These are phyloP conservation scores for Bufo gargarizans DNA, from an alignment of 2,113 vertebrate genomes.

Conservation along the genomic window DNA sequence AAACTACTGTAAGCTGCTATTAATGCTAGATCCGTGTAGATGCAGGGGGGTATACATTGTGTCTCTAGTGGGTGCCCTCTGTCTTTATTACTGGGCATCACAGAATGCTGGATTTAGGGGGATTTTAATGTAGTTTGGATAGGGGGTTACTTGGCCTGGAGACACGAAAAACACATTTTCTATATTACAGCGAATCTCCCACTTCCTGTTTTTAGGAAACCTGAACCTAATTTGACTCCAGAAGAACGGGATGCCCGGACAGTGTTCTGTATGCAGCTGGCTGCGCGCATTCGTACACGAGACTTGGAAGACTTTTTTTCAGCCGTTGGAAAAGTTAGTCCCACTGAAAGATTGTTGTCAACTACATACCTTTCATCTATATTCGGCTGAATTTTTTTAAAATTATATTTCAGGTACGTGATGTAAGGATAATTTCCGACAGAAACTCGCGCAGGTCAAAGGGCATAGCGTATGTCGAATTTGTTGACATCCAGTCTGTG, in stretches of 20 bases:
- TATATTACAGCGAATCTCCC: not conserved
- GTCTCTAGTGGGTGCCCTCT: no score
- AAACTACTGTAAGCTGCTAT: no score
- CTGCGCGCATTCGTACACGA: conserved; percentile 65
- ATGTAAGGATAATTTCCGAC: conserved; percentile 72
- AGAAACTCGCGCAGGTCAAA: conserved; percentile 70
- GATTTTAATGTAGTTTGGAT: no score
- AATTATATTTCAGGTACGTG: conserved; percentile 64
- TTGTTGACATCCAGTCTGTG: conserved; percentile 72
- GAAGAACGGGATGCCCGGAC: conserved; percentile 69
- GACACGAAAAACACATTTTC: no score
- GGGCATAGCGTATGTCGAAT: conserved; percentile 72
- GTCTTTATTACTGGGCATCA: no score
- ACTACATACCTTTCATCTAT: not conserved
- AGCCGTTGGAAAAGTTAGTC: conserved; percentile 67
- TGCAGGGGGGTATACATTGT: no score
- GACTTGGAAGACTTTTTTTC: conserved; percentile 72
- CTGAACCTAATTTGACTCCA: conserved; percentile 63
- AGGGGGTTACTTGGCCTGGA: not conserved
- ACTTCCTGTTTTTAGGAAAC: conserved; percentile 58
- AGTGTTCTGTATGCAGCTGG: conserved; percentile 71
- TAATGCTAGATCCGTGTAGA: no score
- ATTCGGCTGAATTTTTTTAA: not conserved
- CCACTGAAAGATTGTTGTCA: no score
- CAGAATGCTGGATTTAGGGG: no score